Percentiles rank a stretch among this genome's conserved stretches.
Evolutionary conservation across 2,888 invertebrate genomes (phyloP).

Genomic region (Oeneis ivallda): DNA sequence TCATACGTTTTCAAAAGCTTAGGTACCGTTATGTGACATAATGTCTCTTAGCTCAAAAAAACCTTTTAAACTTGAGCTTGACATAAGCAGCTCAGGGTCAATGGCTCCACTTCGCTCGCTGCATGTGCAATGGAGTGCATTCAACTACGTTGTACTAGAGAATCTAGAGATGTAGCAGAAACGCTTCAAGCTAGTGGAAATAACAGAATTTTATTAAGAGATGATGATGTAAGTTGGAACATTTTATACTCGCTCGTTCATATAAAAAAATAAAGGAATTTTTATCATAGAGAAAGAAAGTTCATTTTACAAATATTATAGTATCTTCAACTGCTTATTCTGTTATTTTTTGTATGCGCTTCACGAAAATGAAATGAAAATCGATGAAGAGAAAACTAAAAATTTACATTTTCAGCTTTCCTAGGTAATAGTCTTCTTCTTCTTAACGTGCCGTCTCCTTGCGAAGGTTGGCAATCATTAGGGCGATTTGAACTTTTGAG

Average conservation of each 20-base stretch:
- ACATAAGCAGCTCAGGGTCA: constrained; percentile 55
- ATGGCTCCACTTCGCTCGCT: constrained; percentile 51
- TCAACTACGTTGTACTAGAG: constrained; percentile 34
- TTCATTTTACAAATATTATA: too few relatives aligned
- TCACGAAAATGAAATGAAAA: too few relatives aligned
- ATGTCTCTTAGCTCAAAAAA: constrained; percentile 6
- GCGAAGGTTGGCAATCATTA: too few relatives aligned
- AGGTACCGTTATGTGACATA: background rate
- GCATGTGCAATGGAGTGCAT: constrained; percentile 49
- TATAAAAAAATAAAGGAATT: background rate
- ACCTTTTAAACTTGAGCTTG: constrained; percentile 31
- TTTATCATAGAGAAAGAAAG: background rate
- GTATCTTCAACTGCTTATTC: too few relatives aligned
- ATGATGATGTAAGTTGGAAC: constrained; percentile 23
- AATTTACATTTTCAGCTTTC: too few relatives aligned
- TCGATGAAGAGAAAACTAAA: too few relatives aligned
- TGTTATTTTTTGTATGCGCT: too few relatives aligned
- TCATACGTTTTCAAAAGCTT: background rate
- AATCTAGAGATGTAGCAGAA: constrained; percentile 21
- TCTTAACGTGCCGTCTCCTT: too few relatives aligned
- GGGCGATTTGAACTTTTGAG: too few relatives aligned
- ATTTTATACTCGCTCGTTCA: constrained; percentile 13
- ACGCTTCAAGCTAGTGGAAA: constrained; percentile 29
- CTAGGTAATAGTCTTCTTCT: too few relatives aligned
- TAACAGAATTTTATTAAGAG: constrained; percentile 31